A percentile compares a stretch with the other conserved stretches of the same genome.
phyloP scores from a whole-genome alignment of 2,113 vertebrate genomes.

The Asarcornis scutulata region DNA sequence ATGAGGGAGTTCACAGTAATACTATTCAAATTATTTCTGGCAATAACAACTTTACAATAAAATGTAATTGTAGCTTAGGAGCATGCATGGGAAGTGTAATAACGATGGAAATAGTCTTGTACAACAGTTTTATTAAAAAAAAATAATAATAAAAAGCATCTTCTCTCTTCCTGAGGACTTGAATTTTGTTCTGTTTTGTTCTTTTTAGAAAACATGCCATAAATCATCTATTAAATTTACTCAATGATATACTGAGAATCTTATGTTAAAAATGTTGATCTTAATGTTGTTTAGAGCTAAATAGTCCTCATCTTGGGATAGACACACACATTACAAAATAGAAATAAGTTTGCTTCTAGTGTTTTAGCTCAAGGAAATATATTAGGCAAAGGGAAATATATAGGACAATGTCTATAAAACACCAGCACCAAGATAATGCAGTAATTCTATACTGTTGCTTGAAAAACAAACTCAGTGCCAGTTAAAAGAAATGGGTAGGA shows the following conservation, averaged over 20 bases:
- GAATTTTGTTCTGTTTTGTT: neutral
- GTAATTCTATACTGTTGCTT: neutral
- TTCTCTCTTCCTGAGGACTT: neutral
- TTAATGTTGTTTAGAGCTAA: neutral
- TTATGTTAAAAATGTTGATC: neutral
- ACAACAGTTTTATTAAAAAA: neutral
- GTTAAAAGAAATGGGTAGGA: neutral
- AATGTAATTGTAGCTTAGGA: neutral
- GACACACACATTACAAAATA: neutral
- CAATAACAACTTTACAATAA: neutral
- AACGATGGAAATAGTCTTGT: neutral
- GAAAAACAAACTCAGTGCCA: neutral
- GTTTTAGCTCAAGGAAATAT: neutral
- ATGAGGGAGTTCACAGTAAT: neutral
- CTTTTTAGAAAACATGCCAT: neutral
- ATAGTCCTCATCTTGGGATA: neutral
- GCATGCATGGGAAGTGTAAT: neutral
- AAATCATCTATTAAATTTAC: neutral
- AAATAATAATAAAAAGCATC: neutral
- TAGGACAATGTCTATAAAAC: neutral
- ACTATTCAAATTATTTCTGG: neutral
- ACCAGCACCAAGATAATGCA: neutral
- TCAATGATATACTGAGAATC: neutral
- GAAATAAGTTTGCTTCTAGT: neutral
- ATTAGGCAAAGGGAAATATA: neutral